Evolutionary conservation across 2,797 vertebrate genomes (phyloP).

Genomic region (Chaetodon trifasciatus): DNA sequence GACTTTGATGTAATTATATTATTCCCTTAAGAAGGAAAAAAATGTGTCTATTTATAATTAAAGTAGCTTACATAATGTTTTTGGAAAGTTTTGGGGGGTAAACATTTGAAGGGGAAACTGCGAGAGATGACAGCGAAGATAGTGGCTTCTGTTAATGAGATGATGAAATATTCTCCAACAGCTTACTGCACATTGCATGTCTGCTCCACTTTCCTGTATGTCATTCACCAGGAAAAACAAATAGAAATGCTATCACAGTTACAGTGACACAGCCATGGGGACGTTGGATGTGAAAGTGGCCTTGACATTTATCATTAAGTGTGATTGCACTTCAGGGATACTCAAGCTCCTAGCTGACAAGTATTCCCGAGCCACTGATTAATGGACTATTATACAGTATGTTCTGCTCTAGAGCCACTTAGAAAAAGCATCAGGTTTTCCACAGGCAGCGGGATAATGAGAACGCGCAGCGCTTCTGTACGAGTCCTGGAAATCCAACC

Average conservation of each 20-base stretch:
- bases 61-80: slow-evolving; percentile 60
- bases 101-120: slow-evolving; percentile 65
- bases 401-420: slow-evolving; percentile 67
- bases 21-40: slow-evolving; percentile 54
- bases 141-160: slow-evolving; percentile 59
- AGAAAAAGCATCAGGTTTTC: slow-evolving; percentile 60
- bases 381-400: slow-evolving; percentile 70
- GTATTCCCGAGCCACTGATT: slow-evolving; percentile 71
- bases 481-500: slow-evolving; percentile 49
- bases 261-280: slow-evolving; percentile 33
- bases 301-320: slow-evolving; percentile 70
- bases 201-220: slow-evolving; percentile 29
- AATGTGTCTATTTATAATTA: slow-evolving; percentile 62
- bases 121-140: slow-evolving; percentile 48
- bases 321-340: slow-evolving; percentile 76
- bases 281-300: slow-evolving; percentile 45
- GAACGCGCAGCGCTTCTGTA: slow-evolving; percentile 14
- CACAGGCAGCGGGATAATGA: slow-evolving; percentile 68
- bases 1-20: slow-evolving; percentile 63
- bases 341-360: slow-evolving; percentile 65
- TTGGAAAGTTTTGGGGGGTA: slow-evolving; percentile 59
- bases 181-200: slow-evolving; percentile 62
- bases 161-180: slow-evolving; percentile 69
- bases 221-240: slow-evolving; percentile 52
- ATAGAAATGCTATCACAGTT: slow-evolving; percentile 19